phyloP scores from a whole-genome alignment of 2,797 vertebrate species.

The Malurus leucopterus region DNA sequence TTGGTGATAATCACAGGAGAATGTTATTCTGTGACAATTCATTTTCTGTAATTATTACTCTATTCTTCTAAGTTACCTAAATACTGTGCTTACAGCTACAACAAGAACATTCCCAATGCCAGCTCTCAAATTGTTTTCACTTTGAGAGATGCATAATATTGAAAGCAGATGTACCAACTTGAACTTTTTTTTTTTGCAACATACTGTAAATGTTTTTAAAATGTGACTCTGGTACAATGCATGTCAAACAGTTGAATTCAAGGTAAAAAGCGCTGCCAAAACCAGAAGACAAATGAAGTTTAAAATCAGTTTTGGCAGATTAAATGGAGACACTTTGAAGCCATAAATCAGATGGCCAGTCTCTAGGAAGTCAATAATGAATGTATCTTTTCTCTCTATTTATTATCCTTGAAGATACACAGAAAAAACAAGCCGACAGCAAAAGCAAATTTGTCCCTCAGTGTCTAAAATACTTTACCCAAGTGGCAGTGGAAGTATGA shows the following conservation, averaged over 20 bases:
- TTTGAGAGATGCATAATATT: slow-evolving; percentile 85
- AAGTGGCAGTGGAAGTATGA: not conserved
- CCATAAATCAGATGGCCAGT: slow-evolving; percentile 84
- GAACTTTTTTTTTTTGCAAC: slow-evolving; percentile 38
- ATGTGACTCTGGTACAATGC: slow-evolving; percentile 78
- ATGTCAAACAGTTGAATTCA: slow-evolving; percentile 82
- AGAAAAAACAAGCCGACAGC: not conserved
- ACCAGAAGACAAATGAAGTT: slow-evolving; percentile 85
- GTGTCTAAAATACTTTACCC: not conserved
- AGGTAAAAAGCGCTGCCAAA: slow-evolving; percentile 85
- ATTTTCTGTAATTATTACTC: slow-evolving; percentile 88
- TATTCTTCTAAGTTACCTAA: slow-evolving; percentile 87
- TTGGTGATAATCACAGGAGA: slow-evolving; percentile 78
- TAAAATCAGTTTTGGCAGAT: slow-evolving; percentile 87
- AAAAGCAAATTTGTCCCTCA: not conserved
- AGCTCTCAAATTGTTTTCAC: slow-evolving; percentile 85
- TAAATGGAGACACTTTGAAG: slow-evolving; percentile 83
- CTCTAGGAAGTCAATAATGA: slow-evolving; percentile 83
- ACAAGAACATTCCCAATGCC: slow-evolving; percentile 77
- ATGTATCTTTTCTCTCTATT: slow-evolving; percentile 66
- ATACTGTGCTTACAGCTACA: slow-evolving; percentile 79
- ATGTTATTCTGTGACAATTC: slow-evolving; percentile 87
- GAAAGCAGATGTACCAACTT: slow-evolving; percentile 90
- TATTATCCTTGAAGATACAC: slow-evolving; percentile 55
- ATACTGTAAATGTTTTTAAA: slow-evolving; percentile 76